Evolutionary conservation across 2,888 invertebrate species (phyloP).

Genomic region (Papilio demoleus): DNA sequence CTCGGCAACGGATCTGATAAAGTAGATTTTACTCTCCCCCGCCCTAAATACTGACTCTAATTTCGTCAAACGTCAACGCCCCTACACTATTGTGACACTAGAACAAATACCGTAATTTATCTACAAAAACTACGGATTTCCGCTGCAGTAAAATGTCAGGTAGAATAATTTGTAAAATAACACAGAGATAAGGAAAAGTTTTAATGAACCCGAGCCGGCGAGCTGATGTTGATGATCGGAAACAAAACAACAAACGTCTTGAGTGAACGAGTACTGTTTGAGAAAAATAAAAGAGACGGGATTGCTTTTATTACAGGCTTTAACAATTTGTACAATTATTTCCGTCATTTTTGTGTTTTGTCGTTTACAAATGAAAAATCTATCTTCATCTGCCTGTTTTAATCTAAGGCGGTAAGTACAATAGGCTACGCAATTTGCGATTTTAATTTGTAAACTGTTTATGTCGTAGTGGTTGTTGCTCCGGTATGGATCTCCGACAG

Average conservation of each 20-base stretch:
- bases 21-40: background rate
- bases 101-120: background rate
- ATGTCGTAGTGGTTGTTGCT: no score
- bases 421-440: no score
- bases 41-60: background rate
- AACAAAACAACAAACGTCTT: slow-evolving; percentile 12
- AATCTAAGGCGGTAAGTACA: no score
- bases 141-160: background rate
- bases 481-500: no score
- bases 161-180: background rate
- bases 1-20: background rate
- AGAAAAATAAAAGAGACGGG: slow-evolving; percentile 3
- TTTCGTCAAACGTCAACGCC: background rate
- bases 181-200: background rate
- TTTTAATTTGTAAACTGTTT: no score
- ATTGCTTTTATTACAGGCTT: background rate
- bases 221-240: background rate
- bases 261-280: slow-evolving; percentile 7
- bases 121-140: background rate
- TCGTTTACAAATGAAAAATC: no score
- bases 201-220: background rate
- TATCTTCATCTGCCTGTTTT: no score
- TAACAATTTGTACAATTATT: background rate
- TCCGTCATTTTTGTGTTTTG: background rate
- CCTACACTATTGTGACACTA: background rate